Percentiles rank a stretch among this genome's conserved stretches.
Conservation (phyloP, 1,140 invertebrate species). For the Ruditapes philippinarum region DNA sequence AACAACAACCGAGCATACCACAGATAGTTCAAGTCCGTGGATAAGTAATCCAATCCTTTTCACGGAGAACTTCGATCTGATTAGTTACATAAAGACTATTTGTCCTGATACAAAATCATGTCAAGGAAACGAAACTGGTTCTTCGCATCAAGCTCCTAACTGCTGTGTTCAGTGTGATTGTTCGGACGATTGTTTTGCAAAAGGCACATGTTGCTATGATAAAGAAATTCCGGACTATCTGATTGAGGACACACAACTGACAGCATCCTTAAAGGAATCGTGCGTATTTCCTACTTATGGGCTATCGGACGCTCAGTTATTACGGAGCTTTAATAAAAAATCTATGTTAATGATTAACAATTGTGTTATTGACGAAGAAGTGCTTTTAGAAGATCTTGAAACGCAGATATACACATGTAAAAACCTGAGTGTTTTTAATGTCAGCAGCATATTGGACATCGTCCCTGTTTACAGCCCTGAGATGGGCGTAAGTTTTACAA, state of each 20-base stretch:
- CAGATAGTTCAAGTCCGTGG: neutral
- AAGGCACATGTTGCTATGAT: constrained; percentile 13
- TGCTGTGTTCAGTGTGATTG: neutral
- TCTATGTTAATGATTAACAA: neutral
- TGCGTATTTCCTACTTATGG: neutral
- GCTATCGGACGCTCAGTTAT: neutral
- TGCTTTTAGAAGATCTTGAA: neutral
- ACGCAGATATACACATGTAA: too few relatives aligned
- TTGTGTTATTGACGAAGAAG: neutral
- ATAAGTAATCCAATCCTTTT: neutral
- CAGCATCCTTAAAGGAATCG: neutral
- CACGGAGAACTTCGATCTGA: neutral
- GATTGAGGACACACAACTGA: neutral
- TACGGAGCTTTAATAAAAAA: neutral
- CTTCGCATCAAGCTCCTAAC: neutral
- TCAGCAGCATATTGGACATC: neutral
- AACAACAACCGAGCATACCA: too few relatives aligned
- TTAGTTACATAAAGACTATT: neutral
- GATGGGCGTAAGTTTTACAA: neutral
- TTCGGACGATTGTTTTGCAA: neutral
- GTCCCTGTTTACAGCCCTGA: neutral
- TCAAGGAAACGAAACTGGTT: neutral
- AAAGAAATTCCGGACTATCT: neutral
- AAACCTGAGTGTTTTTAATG: too few relatives aligned
- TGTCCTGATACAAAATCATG: neutral